These are phyloP conservation scores for Poeciliopsis occidentalis DNA, from an alignment of 2,113 vertebrate genomes.

Conservation along the genomic window DNA sequence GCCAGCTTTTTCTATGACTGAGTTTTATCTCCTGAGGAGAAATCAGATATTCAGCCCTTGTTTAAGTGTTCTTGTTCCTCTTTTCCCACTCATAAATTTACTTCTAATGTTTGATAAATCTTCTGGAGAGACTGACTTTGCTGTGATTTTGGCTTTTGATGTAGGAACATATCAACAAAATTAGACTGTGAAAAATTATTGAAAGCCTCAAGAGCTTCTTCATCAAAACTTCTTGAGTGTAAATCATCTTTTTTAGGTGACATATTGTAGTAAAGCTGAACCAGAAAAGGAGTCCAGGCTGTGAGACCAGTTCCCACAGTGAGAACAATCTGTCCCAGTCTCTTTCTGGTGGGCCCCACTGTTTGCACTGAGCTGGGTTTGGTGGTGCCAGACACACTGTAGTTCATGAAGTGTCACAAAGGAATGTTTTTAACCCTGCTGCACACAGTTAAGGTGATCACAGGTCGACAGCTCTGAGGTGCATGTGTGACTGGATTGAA, in stretches of 20 bases:
- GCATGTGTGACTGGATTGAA: not conserved
- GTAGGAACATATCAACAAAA: not conserved
- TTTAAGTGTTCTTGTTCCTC: no score
- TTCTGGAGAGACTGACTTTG: not conserved
- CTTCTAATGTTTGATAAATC: not conserved
- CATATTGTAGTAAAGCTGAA: slow-evolving; percentile 27
- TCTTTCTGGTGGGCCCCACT: slow-evolving; percentile 35
- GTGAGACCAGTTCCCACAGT: slow-evolving; percentile 42
- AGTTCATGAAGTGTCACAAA: slow-evolving; percentile 24
- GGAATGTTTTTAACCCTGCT: slow-evolving; percentile 4
- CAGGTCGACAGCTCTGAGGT: not conserved
- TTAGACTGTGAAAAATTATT: not conserved
- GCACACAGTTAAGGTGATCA: not conserved
- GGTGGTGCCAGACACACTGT: slow-evolving; percentile 13
- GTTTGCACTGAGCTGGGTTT: slow-evolving; percentile 38
- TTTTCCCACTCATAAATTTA: not conserved
- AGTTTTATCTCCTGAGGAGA: not conserved
- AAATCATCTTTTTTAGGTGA: slow-evolving; percentile 1
- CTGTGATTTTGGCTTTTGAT: not conserved
- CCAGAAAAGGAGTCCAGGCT: slow-evolving; percentile 23
- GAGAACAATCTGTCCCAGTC: slow-evolving; percentile 31
- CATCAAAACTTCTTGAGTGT: not conserved
- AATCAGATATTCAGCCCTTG: not conserved
- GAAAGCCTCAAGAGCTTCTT: not conserved
- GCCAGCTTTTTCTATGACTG: not conserved